Conservation (phyloP, 2,888 invertebrate genomes). For the Deilephila porcellus region DNA sequence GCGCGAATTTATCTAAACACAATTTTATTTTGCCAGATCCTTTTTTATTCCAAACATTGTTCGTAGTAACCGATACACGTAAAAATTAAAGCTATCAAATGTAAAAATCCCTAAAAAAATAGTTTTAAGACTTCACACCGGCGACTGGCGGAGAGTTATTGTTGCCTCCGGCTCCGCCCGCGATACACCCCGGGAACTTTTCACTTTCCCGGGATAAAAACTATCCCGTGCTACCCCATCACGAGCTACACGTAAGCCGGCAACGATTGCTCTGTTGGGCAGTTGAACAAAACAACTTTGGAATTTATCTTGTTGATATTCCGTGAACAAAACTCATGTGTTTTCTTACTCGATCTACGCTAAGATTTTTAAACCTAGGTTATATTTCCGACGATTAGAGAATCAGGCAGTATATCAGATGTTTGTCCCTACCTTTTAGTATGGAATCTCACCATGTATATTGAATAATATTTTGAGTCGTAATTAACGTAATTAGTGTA, state of each 20-base stretch:
- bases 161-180: background rate
- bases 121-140: background rate
- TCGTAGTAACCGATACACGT: no score
- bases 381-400: no score
- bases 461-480: no score
- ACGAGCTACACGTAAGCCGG: conserved; percentile 16
- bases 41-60: no score
- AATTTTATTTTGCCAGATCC: no score
- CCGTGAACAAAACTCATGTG: background rate
- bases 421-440: no score
- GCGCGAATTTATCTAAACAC: no score
- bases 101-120: background rate
- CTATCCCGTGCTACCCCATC: background rate
- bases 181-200: conserved; percentile 10
- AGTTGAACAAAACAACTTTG: conserved; percentile 18
- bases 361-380: no score
- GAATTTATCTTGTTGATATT: conserved; percentile 22
- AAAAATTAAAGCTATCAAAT: background rate
- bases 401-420: no score
- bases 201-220: conserved; percentile 24
- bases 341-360: no score
- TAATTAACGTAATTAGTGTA: no score
- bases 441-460: no score
- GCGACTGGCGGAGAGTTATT: background rate
- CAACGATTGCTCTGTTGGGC: conserved; percentile 20